phyloP scores from a whole-genome alignment of 2,888 invertebrate species.

The Hypomecis punctinalis region DNA sequence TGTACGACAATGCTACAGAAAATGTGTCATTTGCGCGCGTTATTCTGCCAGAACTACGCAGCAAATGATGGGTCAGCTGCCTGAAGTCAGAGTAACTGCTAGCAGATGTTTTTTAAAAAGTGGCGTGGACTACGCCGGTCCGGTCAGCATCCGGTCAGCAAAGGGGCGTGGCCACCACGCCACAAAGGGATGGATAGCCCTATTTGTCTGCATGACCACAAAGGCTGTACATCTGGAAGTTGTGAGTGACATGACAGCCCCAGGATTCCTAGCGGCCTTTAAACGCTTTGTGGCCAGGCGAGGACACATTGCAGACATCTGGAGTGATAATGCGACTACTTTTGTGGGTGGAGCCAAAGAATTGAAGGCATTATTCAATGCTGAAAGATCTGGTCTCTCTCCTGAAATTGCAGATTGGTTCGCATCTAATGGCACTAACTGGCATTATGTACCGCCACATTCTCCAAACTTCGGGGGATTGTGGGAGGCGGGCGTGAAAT shows the following conservation, averaged over 20 bases:
- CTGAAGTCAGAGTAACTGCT: constrained; percentile 33
- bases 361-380: no score
- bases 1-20: constrained; percentile 20
- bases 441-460: no score
- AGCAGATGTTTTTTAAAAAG: constrained; percentile 32
- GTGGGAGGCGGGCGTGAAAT: no score
- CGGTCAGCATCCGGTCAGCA: constrained; percentile 29
- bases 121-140: constrained; percentile 44
- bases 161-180: constrained; percentile 37
- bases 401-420: no score
- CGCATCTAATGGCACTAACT: no score
- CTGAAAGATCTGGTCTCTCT: no score
- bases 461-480: no score
- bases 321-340: constrained; percentile 46
- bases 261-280: constrained; percentile 47
- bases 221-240: constrained; percentile 50
- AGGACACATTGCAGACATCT: constrained; percentile 39
- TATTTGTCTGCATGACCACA: constrained; percentile 35
- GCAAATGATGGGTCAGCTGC: constrained; percentile 41
- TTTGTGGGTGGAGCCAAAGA: no score
- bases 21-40: constrained; percentile 36
- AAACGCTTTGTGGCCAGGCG: constrained; percentile 39
- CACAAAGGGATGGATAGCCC: constrained; percentile 37
- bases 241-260: constrained; percentile 47
- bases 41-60: constrained; percentile 12